A percentile compares a stretch with the other conserved stretches of the same genome.
phyloP scores from a whole-genome alignment of 2,888 invertebrate genomes.

The Andrena fulva region DNA sequence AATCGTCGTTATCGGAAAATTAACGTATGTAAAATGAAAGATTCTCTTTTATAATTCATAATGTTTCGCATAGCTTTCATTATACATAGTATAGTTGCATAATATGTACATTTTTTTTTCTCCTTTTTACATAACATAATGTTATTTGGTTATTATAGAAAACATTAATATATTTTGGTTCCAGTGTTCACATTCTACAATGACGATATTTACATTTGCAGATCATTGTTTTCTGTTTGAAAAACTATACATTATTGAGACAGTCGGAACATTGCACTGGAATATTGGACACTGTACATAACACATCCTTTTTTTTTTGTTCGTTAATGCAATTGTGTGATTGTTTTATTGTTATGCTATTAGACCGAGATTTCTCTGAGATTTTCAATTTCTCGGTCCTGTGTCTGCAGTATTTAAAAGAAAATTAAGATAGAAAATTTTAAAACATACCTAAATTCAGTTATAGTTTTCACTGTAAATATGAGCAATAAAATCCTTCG shows the following conservation, averaged over 20 bases:
- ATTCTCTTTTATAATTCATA: constrained; percentile 59
- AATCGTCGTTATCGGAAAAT: constrained; percentile 41
- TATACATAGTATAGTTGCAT: constrained; percentile 61
- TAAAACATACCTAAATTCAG: constrained; percentile 51
- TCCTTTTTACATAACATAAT: constrained; percentile 59
- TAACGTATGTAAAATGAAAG: constrained; percentile 59
- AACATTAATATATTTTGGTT: constrained; percentile 64
- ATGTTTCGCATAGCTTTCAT: constrained; percentile 64
- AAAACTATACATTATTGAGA: constrained; percentile 36
- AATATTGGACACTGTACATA: constrained; percentile 60
- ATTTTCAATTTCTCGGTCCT: constrained; percentile 46
- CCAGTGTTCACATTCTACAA: constrained; percentile 51
- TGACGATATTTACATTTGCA: constrained; percentile 56
- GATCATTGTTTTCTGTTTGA: constrained; percentile 37
- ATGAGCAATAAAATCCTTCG: constrained; percentile 64
- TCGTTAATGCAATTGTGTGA: constrained; percentile 24
- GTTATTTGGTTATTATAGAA: constrained; percentile 65
- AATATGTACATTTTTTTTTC: constrained; percentile 52
- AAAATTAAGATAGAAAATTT: constrained; percentile 65
- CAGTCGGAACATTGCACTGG: constrained; percentile 38
- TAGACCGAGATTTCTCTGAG: constrained; percentile 34
- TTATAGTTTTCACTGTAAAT: constrained; percentile 46
- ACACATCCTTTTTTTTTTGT: constrained; percentile 25
- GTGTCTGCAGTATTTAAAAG: constrained; percentile 56
- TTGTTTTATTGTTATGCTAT: constrained; percentile 45